These are phyloP conservation scores for Oxygymnocypris stewartii DNA, from an alignment of 2,113 vertebrate genomes.

Conservation along the genomic window DNA sequence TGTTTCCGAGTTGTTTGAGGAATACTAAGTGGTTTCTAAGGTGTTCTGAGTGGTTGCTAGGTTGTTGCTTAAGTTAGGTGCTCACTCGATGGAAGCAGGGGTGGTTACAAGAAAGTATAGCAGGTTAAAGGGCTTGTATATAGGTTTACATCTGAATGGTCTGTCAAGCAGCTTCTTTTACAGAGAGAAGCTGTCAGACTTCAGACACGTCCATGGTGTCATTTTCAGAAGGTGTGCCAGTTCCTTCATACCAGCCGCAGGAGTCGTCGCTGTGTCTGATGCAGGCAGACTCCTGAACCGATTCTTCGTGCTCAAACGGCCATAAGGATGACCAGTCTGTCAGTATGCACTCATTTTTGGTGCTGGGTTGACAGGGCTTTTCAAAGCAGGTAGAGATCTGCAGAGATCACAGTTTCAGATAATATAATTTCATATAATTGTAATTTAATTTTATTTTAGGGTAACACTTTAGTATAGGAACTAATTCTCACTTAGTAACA, in stretches of 20 bases:
- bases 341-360: slow-evolving; percentile 88
- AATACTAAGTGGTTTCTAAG: background rate
- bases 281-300: slow-evolving; percentile 86
- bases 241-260: slow-evolving; percentile 87
- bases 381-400: slow-evolving; percentile 88
- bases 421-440: too few relatives aligned
- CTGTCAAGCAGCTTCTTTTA: background rate
- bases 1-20: background rate
- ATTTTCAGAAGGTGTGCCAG: slow-evolving; percentile 77
- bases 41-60: background rate
- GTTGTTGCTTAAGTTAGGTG: too few relatives aligned
- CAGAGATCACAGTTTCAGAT: slow-evolving; percentile 9
- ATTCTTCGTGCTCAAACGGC: slow-evolving; percentile 79
- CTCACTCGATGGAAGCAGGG: too few relatives aligned
- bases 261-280: slow-evolving; percentile 81
- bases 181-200: slow-evolving; percentile 72
- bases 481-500: too few relatives aligned
- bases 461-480: too few relatives aligned
- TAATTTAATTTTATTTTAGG: too few relatives aligned
- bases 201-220: slow-evolving; percentile 84
- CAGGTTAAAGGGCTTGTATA: background rate
- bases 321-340: slow-evolving; percentile 81
- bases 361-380: slow-evolving; percentile 77
- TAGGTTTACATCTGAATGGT: background rate
- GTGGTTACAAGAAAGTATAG: background rate